These are phyloP conservation scores for Stichopus chloronotus DNA, from an alignment of 35 echinoderm and acorn worm species.

Conservation along the genomic window DNA sequence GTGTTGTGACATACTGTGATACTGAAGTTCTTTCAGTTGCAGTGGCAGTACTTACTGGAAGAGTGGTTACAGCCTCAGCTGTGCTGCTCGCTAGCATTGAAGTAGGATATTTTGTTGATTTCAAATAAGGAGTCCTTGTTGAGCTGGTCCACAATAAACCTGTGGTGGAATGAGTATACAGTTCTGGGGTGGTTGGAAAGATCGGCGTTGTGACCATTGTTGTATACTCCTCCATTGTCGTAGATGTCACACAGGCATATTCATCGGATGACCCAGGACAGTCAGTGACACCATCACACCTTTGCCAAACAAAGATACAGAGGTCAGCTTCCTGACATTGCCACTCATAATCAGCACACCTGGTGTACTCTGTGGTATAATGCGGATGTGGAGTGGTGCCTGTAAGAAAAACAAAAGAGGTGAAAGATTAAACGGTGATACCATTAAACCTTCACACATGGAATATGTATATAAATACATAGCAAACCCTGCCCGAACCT, in stretches of 20 bases:
- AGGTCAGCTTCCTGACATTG: constrained; percentile 31
- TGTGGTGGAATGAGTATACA: neutral
- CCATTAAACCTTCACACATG: neutral
- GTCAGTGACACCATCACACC: constrained; percentile 37
- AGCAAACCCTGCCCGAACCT: too few relatives aligned
- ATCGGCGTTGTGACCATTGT: neutral
- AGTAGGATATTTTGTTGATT: constrained; percentile 2
- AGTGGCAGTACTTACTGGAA: too few relatives aligned
- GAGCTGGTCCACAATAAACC: neutral
- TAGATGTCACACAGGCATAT: constrained; percentile 34
- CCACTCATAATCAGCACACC: constrained; percentile 70
- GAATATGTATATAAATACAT: neutral
- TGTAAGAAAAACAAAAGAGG: neutral
- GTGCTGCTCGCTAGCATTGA: neutral
- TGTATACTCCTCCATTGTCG: neutral
- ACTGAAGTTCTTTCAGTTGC: neutral
- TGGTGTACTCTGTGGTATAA: constrained; percentile 59
- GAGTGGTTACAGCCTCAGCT: too few relatives aligned
- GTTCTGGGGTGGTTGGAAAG: neutral
- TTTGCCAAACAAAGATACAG: constrained; percentile 24
- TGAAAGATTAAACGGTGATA: neutral
- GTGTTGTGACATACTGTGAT: neutral
- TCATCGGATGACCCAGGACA: constrained; percentile 40
- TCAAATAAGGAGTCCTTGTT: neutral
- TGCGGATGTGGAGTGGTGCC: constrained; percentile 84